Evolutionary conservation across 2,888 invertebrate genomes (phyloP), one percentile per base, ranked within the genome.

Genomic region (Drosophila paranaensis): DNA sequence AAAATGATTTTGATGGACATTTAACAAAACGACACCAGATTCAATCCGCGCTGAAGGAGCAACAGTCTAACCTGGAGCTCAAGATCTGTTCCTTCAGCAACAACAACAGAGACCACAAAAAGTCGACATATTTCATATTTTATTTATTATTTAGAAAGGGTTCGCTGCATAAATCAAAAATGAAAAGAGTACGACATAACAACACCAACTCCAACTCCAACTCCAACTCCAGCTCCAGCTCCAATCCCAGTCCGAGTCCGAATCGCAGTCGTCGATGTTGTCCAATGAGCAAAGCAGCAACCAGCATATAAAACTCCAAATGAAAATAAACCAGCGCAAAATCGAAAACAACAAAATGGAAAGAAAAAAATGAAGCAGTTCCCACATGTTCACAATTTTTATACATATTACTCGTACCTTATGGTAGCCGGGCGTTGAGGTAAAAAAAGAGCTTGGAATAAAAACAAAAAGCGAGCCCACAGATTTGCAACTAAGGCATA

Each of bases 1-100:
- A 77, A 87, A 81, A 81, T 79, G 90, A 82, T 87, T 89, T 90
- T 91, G 91, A 91, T 90, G 91, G 91, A 91, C 91, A 91, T 88
- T 81, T 91, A 84, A 89, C 90, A 90, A 84, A 90, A 89, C 89
- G 85, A 86, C 87, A 90, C 90, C 86, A 90, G 73, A 63, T 53
- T 70, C 70, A 63, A 63, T 60, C 67, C 62, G 40, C 53, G 30
- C 42, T 40, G 53, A n/a, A 61, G 37, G 39, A 40, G 37, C 42
- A 14, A 3, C 55, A 57, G 62, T 43, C 61, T 39, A 45, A 37
- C 33, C 30, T 65, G 66, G 50, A 71, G 57, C 53, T 56, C 57
- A 53, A 62, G 68, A 64, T 73, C 62, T 48, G 73, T 62, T 75
- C 66, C 48, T 50, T 55, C 56, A 50, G 46, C 46, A 57, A 61